phyloP scores from a whole-genome alignment of 1,140 invertebrate species.

The Apocrypta bakeri region DNA sequence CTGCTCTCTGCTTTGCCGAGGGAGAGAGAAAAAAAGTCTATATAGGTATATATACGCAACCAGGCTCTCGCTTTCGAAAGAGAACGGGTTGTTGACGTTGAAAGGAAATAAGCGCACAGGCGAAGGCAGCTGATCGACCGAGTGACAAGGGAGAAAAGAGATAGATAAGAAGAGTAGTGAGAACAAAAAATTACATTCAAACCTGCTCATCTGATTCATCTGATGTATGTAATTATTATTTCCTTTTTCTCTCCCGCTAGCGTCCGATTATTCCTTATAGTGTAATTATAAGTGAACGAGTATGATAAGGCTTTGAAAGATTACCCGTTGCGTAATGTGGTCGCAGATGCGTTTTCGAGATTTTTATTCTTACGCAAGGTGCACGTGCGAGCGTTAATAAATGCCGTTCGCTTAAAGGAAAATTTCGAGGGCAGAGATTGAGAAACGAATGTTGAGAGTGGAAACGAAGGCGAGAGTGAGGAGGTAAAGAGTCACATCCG shows the following conservation, averaged over 20 bases:
- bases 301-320: too few species aligned
- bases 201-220: too few species aligned
- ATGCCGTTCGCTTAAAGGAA: too few species aligned
- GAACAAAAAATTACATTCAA: not conserved
- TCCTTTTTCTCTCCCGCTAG: not conserved
- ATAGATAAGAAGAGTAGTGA: not conserved
- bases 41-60: not conserved
- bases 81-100: slow-evolving; percentile 23
- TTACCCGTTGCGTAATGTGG: too few species aligned
- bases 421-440: too few species aligned
- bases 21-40: not conserved
- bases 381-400: too few species aligned
- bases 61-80: slow-evolving; percentile 7
- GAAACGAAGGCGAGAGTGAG: slow-evolving; percentile 1
- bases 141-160: slow-evolving; percentile 7
- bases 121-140: not conserved
- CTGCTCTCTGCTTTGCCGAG: too few species aligned
- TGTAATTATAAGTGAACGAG: too few species aligned
- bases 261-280: too few species aligned
- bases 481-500: not conserved
- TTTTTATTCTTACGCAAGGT: too few species aligned
- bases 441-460: too few species aligned
- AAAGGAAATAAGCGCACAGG: not conserved
- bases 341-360: too few species aligned
- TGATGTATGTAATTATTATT: not conserved